These are phyloP conservation scores for Fragum whitleyi DNA, from an alignment of 2,888 invertebrate species.

Conservation along the genomic window DNA sequence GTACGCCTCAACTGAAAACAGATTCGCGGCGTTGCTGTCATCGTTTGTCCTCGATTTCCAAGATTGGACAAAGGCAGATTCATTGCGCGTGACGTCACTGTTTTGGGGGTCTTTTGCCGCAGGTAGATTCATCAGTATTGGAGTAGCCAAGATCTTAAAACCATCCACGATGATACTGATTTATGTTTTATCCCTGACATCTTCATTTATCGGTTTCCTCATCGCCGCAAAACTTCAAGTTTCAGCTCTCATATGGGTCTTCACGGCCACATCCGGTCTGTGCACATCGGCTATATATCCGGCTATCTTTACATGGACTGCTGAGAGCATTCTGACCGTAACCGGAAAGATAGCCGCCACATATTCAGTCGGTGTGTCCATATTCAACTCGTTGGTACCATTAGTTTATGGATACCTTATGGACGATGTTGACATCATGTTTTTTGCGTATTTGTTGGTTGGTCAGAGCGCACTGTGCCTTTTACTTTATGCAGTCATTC, in stretches of 20 bases:
- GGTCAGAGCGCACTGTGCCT: slow-evolving; percentile 40
- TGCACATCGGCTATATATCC: slow-evolving; percentile 69
- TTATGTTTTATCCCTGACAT: slow-evolving; percentile 66
- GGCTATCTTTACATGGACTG: slow-evolving; percentile 70
- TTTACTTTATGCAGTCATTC: slow-evolving; percentile 6
- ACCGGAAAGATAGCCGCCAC: slow-evolving; percentile 65
- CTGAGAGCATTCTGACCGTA: slow-evolving; percentile 66
- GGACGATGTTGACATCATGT: slow-evolving; percentile 61
- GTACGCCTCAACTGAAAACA: slow-evolving; percentile 74
- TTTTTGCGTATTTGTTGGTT: slow-evolving; percentile 63
- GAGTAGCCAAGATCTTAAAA: slow-evolving; percentile 77
- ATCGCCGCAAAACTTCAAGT: slow-evolving; percentile 44
- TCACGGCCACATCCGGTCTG: slow-evolving; percentile 59
- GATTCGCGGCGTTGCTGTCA: slow-evolving; percentile 50
- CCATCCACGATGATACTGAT: slow-evolving; percentile 82
- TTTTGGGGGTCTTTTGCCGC: slow-evolving; percentile 57
- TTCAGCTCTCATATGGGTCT: slow-evolving; percentile 61
- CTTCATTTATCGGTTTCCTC: slow-evolving; percentile 62
- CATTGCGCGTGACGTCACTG: slow-evolving; percentile 44
- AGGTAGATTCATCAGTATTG: slow-evolving; percentile 59
- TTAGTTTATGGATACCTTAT: slow-evolving; percentile 67
- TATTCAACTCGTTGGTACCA: slow-evolving; percentile 63
- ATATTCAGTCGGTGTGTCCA: slow-evolving; percentile 62
- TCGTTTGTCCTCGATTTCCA: slow-evolving; percentile 53
- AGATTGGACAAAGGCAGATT: slow-evolving; percentile 49